Evolutionary conservation across 2,113 vertebrate genomes (phyloP).

Genomic region (Trichomycterus rosablanca): DNA sequence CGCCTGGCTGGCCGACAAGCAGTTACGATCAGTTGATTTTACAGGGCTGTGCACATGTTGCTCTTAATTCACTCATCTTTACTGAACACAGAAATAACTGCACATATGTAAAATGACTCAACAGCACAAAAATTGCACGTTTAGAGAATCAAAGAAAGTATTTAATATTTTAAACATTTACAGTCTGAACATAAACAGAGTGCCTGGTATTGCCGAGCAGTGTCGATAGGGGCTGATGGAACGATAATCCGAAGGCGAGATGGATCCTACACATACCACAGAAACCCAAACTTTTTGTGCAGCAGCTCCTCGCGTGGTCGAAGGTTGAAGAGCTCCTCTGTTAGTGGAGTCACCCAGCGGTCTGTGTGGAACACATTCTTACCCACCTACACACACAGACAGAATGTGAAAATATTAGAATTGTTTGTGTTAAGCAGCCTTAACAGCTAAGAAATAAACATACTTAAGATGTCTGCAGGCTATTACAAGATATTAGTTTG

Average conservation of each 20-base stretch:
- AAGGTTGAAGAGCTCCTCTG: constrained; percentile 76
- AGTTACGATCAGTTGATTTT: no score
- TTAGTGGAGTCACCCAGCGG: constrained; percentile 76
- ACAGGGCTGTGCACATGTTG: no score
- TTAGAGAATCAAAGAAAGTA: constrained; percentile 49
- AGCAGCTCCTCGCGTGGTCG: constrained; percentile 58
- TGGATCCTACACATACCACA: constrained; percentile 64
- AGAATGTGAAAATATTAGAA: background rate
- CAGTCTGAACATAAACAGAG: constrained; percentile 45
- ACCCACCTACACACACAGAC: constrained; percentile 69
- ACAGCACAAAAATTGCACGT: background rate
- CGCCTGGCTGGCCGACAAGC: no score
- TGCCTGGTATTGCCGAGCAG: background rate
- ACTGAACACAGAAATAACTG: no score
- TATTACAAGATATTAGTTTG: no score
- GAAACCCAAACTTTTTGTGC: constrained; percentile 65
- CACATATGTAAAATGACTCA: no score
- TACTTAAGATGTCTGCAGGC: no score
- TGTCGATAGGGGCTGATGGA: background rate
- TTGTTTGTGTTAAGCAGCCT: background rate
- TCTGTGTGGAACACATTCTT: constrained; percentile 80
- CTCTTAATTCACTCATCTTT: no score
- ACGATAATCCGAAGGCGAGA: background rate
- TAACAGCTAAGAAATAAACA: no score
- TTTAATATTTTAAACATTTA: constrained; percentile 71